A percentile compares a stretch with the other conserved stretches of the same genome.
Evolutionary conservation across 2,797 vertebrate genomes (phyloP).

Genomic region (Mus spretus): DNA sequence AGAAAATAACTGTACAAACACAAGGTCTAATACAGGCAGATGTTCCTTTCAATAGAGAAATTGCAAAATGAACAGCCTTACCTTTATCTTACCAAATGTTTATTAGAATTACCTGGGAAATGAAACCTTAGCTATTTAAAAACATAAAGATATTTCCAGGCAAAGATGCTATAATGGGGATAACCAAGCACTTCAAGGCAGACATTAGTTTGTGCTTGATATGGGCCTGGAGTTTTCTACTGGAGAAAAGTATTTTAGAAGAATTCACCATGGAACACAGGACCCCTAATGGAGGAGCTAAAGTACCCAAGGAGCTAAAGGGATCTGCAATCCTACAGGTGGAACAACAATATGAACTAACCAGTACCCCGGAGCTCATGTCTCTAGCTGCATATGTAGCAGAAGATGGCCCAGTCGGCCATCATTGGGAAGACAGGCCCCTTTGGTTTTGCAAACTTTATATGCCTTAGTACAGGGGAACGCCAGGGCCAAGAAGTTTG

Average conservation of each 20-base stretch:
- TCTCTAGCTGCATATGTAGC: too few relatives aligned
- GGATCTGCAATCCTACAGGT: too few relatives aligned
- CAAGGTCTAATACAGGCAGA: slow-evolving; percentile 3
- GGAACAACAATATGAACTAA: too few relatives aligned
- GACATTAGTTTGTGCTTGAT: slow-evolving; percentile 45
- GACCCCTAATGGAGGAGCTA: too few relatives aligned
- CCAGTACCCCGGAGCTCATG: too few relatives aligned
- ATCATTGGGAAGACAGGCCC: too few relatives aligned
- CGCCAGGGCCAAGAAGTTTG: too few relatives aligned
- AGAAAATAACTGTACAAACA: slow-evolving; percentile 34
- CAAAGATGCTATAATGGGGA: slow-evolving; percentile 21
- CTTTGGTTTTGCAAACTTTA: too few relatives aligned
- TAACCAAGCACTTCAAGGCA: background rate
- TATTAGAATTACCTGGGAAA: slow-evolving; percentile 70
- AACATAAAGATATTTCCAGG: background rate
- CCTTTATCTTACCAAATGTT: slow-evolving; percentile 56
- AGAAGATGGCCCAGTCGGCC: too few relatives aligned
- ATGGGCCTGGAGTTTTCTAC: slow-evolving; percentile 52
- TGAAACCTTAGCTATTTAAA: slow-evolving; percentile 47
- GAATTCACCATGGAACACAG: slow-evolving; percentile 34
- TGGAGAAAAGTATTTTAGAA: slow-evolving; percentile 47
- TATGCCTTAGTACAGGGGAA: too few relatives aligned
- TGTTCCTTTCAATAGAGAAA: slow-evolving; percentile 55
- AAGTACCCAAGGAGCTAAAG: too few relatives aligned
- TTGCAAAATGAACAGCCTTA: slow-evolving; percentile 47